Evolutionary conservation across 2,797 vertebrate species (phyloP), one percentile per base, ranked within the genome.

Genomic region (Etheostoma nigrum): DNA sequence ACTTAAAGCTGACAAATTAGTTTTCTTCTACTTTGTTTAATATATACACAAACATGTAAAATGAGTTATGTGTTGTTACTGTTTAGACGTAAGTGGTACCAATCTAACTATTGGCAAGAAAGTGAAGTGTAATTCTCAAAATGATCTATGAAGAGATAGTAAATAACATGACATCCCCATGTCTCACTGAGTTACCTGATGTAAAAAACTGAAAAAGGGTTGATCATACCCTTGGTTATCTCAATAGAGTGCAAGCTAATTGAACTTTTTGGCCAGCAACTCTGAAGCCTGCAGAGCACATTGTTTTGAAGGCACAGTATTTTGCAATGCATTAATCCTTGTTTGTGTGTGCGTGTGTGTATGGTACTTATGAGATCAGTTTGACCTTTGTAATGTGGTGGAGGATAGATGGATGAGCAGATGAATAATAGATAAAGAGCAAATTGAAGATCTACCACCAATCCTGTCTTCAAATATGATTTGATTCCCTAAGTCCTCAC

Each of bases 311-410:
- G 23, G 57, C n/a, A 55, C 9, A 14, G 19, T 44, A 55, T 68
- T 70, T 19, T 68, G 44, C 42, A 60, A 70, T 76, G 65, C n/a
- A 45, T 72, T 81, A 66, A 61, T 77, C 51, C 42, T 66, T 80
- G 83, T 79, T 72, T 40, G 58, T 49, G 25, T 65, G 36, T 62
- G 44, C 51, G 65, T 52, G 42, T 21, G 48, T n/a, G 42, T 58
- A 48, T 15, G 72, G 78, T 53, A 68, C 59, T 65, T 53, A 42
- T 55, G 54, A 74, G 76, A 49, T 70, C 72, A 83, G 57, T 72
- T 74, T 90, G 79, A 90, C 81, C 84, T 89, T 84, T 87, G 73
- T 79, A 82, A 87, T 77, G 77, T 70, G 77, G 23, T 54, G 49
- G 40, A n/a, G 9, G 48, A 78, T 74, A 67, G 78, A 90, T 78